A percentile compares a stretch with the other conserved stretches of the same genome.
Evolutionary conservation across 2,888 invertebrate genomes (phyloP).

Genomic region (Oxytorus armatus): DNA sequence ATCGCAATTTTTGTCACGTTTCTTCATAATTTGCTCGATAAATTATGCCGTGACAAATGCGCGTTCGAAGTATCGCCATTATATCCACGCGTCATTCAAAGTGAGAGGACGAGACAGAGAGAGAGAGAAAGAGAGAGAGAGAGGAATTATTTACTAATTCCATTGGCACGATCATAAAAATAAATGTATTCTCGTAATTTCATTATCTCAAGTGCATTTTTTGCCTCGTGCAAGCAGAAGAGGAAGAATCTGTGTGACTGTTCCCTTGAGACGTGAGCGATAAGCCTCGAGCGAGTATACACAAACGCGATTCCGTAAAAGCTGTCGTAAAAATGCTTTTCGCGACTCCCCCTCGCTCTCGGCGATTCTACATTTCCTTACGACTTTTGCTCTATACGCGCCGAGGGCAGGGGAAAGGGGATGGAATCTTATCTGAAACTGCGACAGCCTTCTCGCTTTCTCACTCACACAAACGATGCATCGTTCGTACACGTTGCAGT

Average conservation of each 20-base stretch:
- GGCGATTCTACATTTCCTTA: slow-evolving; percentile 60
- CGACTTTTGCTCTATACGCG: slow-evolving; percentile 64
- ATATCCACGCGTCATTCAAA: slow-evolving; percentile 18
- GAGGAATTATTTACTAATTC: slow-evolving; percentile 52
- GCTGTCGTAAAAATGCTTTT: slow-evolving; percentile 79
- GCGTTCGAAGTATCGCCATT: slow-evolving; percentile 29
- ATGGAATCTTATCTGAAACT: slow-evolving; percentile 65
- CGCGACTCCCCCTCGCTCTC: slow-evolving; percentile 67
- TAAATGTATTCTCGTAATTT: slow-evolving; percentile 67
- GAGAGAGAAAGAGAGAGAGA: too few species aligned
- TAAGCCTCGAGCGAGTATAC: slow-evolving; percentile 49
- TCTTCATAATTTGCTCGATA: slow-evolving; percentile 26
- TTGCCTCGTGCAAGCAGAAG: background rate
- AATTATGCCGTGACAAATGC: slow-evolving; percentile 33
- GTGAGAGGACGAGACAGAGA: too few species aligned
- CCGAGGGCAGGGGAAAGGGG: slow-evolving; percentile 1
- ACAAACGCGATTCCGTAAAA: slow-evolving; percentile 68
- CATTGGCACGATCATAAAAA: slow-evolving; percentile 58
- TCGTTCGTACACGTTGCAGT: slow-evolving; percentile 54
- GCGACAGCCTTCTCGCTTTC: slow-evolving; percentile 67
- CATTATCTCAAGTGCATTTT: slow-evolving; percentile 59
- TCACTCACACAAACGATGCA: slow-evolving; percentile 16
- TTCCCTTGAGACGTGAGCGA: slow-evolving; percentile 42
- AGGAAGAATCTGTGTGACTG: slow-evolving; percentile 41
- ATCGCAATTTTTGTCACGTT: slow-evolving; percentile 26